phyloP scores from a whole-genome alignment of 1,140 invertebrate genomes.

The Brachystomella parvula region DNA sequence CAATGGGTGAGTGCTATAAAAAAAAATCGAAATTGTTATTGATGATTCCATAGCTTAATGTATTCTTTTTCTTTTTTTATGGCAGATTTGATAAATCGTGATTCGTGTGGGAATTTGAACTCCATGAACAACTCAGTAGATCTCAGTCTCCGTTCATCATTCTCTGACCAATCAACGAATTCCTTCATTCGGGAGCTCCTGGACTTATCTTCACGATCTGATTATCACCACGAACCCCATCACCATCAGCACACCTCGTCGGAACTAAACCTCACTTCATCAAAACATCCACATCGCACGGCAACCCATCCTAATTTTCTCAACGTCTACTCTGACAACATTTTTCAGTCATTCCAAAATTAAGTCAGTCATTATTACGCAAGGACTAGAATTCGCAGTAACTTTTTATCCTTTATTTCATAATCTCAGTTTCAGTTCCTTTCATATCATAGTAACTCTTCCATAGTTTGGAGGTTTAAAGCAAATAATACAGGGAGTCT shows the following conservation, averaged over 20 bases:
- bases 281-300: not conserved
- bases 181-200: conserved; percentile 18
- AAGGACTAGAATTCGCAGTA: too few species aligned
- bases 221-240: conserved; percentile 1
- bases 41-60: too few species aligned
- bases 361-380: too few species aligned
- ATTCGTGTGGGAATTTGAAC: not conserved
- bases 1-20: conserved; percentile 6
- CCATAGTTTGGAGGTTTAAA: too few species aligned
- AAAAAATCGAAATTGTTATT: too few species aligned
- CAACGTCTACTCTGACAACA: conserved; percentile 2
- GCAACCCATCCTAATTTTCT: conserved; percentile 6
- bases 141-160: conserved; percentile 10
- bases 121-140: not conserved
- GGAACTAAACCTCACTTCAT: not conserved
- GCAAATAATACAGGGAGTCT: too few species aligned
- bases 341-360: too few species aligned
- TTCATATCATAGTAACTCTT: too few species aligned
- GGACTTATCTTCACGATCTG: conserved; percentile 23
- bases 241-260: not conserved
- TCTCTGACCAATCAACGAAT: conserved; percentile 3
- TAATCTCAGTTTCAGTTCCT: too few species aligned
- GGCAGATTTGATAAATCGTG: conserved; percentile 3
- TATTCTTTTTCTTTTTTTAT: conserved; percentile 1
- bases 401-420: too few species aligned